Evolutionary conservation across 2,113 vertebrate genomes (phyloP), one percentile per base, ranked within the genome.

Genomic region (Saccopteryx leptura): DNA sequence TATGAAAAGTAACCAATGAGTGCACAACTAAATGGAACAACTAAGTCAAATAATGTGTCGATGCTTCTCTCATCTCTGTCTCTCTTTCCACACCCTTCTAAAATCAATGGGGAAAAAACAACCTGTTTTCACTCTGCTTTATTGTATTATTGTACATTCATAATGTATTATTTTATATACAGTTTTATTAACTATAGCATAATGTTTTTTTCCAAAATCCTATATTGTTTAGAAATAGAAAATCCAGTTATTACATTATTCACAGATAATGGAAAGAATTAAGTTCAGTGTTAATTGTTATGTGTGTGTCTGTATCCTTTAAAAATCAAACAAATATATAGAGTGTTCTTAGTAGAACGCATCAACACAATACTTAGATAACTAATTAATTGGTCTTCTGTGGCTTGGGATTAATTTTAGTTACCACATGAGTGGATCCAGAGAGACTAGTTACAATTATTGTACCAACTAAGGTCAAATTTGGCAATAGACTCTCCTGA

Each of bases 331-430:
- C 21, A 90, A 15, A 60, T 90, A 58, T 7, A 60, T 60, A 80
- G 61, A 97, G 86, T 75, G 23, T 17, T 84, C 46, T 93, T 87
- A 56, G 56, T 76, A 90, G 68, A 91, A 96, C 94, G 95, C 33
- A 52, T 56, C 88, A 93, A 17, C 23, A 50, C 3, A 50, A 9
- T 90, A 95, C 58, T 92, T 96, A 84, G 81, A 90, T 95, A 93
- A 79, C 33, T 87, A 90, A 93, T 96, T 96, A 97, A 96, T 85
- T 93, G 63, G 74, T 65, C 46, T 94, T 95, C 56, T 74, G 69
- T 81, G 81, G 72, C 92, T 92, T 92, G 90, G 93, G 91, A 96
- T 96, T 94, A 91, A 90, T 92, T 97, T 96, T 95, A 90, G 92
- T 95, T 58, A 60, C 48, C 33, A 48, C 28, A 82, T 95, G 86